phyloP scores from a whole-genome alignment of 2,113 vertebrate genomes.

The Phaetusa simplex region DNA sequence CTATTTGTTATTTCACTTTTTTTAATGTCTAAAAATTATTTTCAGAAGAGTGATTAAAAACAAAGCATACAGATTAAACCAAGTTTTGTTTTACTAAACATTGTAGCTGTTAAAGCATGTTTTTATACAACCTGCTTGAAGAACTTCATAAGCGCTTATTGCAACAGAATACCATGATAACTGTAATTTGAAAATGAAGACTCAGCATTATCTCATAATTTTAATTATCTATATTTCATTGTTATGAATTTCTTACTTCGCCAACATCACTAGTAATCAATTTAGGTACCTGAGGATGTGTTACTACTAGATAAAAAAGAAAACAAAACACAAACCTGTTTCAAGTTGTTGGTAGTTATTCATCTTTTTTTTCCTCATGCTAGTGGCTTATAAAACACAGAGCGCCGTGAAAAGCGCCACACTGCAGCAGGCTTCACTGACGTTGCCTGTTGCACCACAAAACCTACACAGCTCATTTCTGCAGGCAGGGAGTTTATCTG shows the following conservation, averaged over 20 bases:
- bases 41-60: not conserved
- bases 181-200: not conserved
- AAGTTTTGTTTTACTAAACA: not conserved
- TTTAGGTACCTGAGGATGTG: not conserved
- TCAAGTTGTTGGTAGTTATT: not conserved
- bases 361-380: not conserved
- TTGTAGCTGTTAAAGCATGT: not conserved
- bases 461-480: not conserved
- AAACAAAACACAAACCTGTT: not conserved
- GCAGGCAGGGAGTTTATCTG: not conserved
- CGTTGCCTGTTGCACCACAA: not conserved
- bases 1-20: not conserved
- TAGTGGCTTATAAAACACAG: not conserved
- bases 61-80: not conserved
- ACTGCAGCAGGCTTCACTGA: not conserved
- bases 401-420: not conserved
- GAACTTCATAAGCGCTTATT: not conserved
- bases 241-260: not conserved
- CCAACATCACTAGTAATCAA: not conserved
- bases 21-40: not conserved
- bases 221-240: not conserved
- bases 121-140: not conserved
- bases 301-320: not conserved
- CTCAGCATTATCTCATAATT: not conserved
- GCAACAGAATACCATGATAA: not conserved